phyloP scores from a whole-genome alignment of 2,113 vertebrate species.

The Cottus gobio region DNA sequence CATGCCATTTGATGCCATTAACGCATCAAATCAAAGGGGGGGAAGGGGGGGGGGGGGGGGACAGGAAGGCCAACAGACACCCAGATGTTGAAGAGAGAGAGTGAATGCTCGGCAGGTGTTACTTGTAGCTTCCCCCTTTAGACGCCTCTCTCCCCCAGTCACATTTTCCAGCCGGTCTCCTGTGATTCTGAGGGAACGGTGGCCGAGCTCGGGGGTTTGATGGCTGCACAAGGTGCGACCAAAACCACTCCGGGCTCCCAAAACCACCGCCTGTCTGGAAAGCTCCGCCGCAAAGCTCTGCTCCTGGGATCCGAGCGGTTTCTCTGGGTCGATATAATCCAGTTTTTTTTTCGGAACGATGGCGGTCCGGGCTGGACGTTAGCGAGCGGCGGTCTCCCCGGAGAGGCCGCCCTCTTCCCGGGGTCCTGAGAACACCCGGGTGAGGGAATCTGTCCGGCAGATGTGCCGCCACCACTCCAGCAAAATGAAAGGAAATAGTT shows the following conservation, averaged over 20 bases:
- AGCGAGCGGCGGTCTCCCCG: slow-evolving; percentile 13
- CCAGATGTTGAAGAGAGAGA: too few relatives aligned
- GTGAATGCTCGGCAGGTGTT: too few relatives aligned
- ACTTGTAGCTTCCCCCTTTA: slow-evolving; percentile 4
- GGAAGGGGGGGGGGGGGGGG: too few relatives aligned
- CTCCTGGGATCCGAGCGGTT: slow-evolving; percentile 28
- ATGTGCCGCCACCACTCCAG: slow-evolving; percentile 55
- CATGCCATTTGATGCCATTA: too few relatives aligned
- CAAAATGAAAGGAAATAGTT: slow-evolving; percentile 66
- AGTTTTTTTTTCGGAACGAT: slow-evolving; percentile 16
- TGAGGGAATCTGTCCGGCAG: slow-evolving; percentile 74
- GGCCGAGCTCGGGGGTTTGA: slow-evolving; percentile 28
- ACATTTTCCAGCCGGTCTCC: slow-evolving; percentile 47
- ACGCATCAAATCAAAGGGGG: too few relatives aligned
- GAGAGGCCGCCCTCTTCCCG: slow-evolving; percentile 38
- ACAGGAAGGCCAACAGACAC: too few relatives aligned
- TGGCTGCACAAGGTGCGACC: slow-evolving; percentile 37
- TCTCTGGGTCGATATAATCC: slow-evolving; percentile 39
- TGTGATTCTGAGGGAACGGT: slow-evolving; percentile 14
- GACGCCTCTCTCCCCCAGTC: neutral
- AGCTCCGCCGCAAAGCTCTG: slow-evolving; percentile 18
- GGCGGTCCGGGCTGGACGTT: neutral
- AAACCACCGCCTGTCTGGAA: slow-evolving; percentile 54
- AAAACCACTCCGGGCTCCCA: slow-evolving; percentile 54
- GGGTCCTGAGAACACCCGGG: slow-evolving; percentile 57